These are phyloP conservation scores for Dexiosoma caninum DNA, from an alignment of 2,888 invertebrate genomes.

Conservation along the genomic window DNA sequence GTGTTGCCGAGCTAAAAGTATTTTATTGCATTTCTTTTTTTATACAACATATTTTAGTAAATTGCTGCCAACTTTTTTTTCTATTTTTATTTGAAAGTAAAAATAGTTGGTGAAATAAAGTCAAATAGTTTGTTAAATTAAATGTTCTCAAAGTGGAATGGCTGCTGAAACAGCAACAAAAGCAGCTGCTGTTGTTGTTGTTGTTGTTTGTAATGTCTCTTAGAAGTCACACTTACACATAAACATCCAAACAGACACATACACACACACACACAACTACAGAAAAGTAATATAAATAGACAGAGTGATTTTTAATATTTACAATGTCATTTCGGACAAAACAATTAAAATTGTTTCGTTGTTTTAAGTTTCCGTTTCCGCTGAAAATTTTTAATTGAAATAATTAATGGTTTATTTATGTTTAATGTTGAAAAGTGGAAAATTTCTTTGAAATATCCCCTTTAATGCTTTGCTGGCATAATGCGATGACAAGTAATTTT, in stretches of 20 bases:
- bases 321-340: conserved; percentile 19
- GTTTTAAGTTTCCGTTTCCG: neutral
- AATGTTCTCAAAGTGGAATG: conserved; percentile 31
- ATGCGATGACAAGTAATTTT: neutral
- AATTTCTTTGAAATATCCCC: neutral
- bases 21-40: conserved; percentile 23
- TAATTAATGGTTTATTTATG: neutral
- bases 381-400: neutral
- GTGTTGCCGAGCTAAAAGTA: conserved; percentile 5
- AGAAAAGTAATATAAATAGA: neutral
- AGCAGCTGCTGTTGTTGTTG: neutral
- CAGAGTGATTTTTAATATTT: conserved; percentile 34
- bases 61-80: neutral
- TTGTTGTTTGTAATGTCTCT: neutral
- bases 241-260: neutral
- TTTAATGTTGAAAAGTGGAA: neutral
- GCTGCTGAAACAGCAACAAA: neutral
- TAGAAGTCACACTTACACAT: neutral
- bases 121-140: conserved; percentile 38
- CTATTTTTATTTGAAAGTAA: neutral
- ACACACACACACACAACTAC: neutral
- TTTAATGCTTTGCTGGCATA: neutral
- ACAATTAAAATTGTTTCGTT: neutral
- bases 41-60: neutral
- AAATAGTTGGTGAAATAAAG: conserved; percentile 29